A percentile compares a stretch with the other conserved stretches of the same genome.
Conservation (phyloP, 2,797 vertebrate genomes). For the Poeciliopsis infans region DNA sequence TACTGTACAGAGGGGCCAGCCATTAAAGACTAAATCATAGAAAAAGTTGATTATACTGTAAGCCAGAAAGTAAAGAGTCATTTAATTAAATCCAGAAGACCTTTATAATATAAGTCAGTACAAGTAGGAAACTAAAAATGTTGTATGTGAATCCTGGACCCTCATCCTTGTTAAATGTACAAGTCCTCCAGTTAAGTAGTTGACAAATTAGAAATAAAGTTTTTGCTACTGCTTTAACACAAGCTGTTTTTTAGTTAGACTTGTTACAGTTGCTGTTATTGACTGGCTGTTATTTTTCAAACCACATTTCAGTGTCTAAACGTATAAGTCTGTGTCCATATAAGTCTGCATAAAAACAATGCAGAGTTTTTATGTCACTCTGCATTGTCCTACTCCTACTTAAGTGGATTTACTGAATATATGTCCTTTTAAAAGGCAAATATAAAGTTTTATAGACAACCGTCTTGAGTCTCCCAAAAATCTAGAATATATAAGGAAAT, state of each 20-base stretch:
- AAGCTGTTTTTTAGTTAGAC: not conserved
- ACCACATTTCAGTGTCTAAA: not conserved
- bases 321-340: not conserved
- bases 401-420: not conserved
- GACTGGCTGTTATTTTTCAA: not conserved
- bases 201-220: not conserved
- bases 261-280: not conserved
- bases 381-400: not conserved
- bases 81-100: not conserved
- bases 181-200: not conserved
- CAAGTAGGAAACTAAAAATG: not conserved
- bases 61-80: not conserved
- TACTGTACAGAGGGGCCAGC: slow-evolving; percentile 27
- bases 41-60: not conserved
- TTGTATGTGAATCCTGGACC: not conserved
- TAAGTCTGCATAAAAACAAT: no score
- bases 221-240: not conserved
- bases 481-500: not conserved
- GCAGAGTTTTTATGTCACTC: not conserved
- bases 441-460: not conserved
- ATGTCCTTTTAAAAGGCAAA: not conserved
- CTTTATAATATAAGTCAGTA: not conserved
- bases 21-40: slow-evolving; percentile 15
- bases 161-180: not conserved
- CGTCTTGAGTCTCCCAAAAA: fast-evolving